Base-by-base conservation (phyloP, 1,140 invertebrate genomes). In the Procambarus virginalis region DNA sequence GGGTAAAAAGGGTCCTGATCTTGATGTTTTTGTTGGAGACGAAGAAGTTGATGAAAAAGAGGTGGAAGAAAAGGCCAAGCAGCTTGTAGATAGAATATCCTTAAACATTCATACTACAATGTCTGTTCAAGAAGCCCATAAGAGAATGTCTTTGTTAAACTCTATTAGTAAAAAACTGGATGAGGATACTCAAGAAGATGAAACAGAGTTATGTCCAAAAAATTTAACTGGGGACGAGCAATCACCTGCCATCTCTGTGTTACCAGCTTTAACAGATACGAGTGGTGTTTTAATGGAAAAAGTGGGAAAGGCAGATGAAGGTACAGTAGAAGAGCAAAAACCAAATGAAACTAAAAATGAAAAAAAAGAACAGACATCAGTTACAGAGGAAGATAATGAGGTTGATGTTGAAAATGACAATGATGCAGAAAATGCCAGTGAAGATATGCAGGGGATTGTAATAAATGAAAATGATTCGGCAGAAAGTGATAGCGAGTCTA, bases 161-260 rank as follows among this genome's bases (percentile, higher is more conserved):
- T 83, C 84, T 8, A 91, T 91, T 58, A 78, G 84, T 68, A 86
- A 91, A 55, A 91, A 91, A 70, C 60, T 91, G 34, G 90, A 91
- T 87, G 90, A 91, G 45, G 81, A 84, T 14, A 51, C 73, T 68
- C 84, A 91, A 45, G 82, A 78, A 14, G 75, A 79, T 3, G 76
- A 68, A 77, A 20, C 14, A 14, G 70, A 68, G 9, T 64, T 77
- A 77, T 51, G 55, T 46, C 12, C 17, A 48, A 70, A 49, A n/a
- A 22, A 14, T 55, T 73, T 10, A 5, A 55, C 51, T 9, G 12
- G 12, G 51, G 51, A 8, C 20, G 46, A 80, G 49, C 45, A n/a
- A n/a, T 49, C 73, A 70, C 45, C 81, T 68, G 3, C 17, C 20
- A 58, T 9, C 17, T 73, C n/a, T 73, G n/a, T 20, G n/a, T 73